These are phyloP conservation scores for Acrocephalus scirpaceus DNA, from an alignment of 2,797 vertebrate genomes.

Conservation along the genomic window DNA sequence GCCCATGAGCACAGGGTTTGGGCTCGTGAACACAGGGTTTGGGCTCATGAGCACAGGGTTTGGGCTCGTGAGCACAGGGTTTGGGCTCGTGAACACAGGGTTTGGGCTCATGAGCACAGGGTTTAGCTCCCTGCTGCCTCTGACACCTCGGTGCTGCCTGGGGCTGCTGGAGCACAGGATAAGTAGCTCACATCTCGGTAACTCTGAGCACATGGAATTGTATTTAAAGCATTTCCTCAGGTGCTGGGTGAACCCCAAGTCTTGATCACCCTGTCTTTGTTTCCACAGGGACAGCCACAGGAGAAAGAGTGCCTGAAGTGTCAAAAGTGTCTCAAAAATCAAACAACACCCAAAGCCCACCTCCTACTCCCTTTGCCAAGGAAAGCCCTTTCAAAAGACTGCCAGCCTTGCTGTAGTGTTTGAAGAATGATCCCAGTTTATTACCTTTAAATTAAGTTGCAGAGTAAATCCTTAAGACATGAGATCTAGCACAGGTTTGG, in stretches of 20 bases:
- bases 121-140: neutral
- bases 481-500: slow-evolving; percentile 6
- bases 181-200: neutral
- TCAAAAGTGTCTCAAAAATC: neutral
- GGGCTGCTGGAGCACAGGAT: neutral
- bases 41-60: fast-evolving
- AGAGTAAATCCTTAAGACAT: slow-evolving; percentile 81
- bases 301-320: neutral
- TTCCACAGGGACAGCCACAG: neutral
- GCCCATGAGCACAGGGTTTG: no score
- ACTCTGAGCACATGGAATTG: neutral
- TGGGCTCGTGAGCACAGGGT: fast-evolving
- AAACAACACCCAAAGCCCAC: neutral
- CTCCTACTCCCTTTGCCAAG: neutral
- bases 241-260: neutral
- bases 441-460: slow-evolving; percentile 12
- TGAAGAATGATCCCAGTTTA: neutral
- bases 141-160: fast-evolving
- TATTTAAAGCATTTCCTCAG: neutral
- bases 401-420: neutral
- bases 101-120: no score
- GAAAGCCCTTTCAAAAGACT: neutral
- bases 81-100: no score
- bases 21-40: neutral
- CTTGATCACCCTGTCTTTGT: neutral